Evolutionary conservation across 92 coral and sea anemone species (phyloP).

Genomic region (Porites rus): DNA sequence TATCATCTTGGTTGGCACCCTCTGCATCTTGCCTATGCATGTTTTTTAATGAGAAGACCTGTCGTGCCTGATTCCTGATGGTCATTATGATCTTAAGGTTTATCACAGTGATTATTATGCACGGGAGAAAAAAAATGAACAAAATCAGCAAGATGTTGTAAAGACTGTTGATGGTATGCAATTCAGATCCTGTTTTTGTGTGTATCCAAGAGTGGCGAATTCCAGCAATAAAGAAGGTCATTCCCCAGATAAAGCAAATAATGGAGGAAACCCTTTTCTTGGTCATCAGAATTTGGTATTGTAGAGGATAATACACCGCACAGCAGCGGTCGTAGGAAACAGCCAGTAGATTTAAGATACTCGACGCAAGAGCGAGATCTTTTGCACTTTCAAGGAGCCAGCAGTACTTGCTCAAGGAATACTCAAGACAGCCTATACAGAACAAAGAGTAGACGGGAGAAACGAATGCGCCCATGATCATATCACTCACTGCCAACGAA

Average conservation of each 20-base stretch:
- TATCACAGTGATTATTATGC: slow-evolving; percentile 1
- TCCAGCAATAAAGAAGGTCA: slow-evolving; percentile 39
- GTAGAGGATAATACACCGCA: slow-evolving; percentile 61
- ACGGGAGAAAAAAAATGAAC: neutral
- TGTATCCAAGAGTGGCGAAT: slow-evolving; percentile 62
- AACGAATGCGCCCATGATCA: slow-evolving; percentile 51
- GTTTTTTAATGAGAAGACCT: neutral
- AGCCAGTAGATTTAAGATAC: slow-evolving; percentile 62
- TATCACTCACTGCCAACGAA: slow-evolving; percentile 63
- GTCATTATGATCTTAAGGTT: slow-evolving; percentile 25
- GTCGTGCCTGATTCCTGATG: slow-evolving; percentile 12
- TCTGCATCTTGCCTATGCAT: neutral
- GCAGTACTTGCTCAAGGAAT: slow-evolving; percentile 44
- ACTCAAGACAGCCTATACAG: slow-evolving; percentile 29
- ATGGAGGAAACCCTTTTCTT: slow-evolving; percentile 30
- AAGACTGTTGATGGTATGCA: neutral
- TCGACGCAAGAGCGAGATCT: slow-evolving; percentile 49
- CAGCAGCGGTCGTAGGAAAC: slow-evolving; percentile 62
- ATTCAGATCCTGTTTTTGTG: slow-evolving; percentile 29
- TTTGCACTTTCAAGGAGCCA: slow-evolving; percentile 65
- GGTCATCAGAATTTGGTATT: slow-evolving; percentile 53
- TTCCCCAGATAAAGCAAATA: slow-evolving; percentile 35
- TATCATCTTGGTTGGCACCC: slow-evolving; percentile 7
- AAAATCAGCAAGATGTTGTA: slow-evolving; percentile 21
- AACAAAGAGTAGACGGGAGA: slow-evolving; percentile 51